Evolutionary conservation across 1,140 invertebrate genomes (phyloP), one percentile per base, ranked within the genome.

Genomic region (Drosophila sucinea): DNA sequence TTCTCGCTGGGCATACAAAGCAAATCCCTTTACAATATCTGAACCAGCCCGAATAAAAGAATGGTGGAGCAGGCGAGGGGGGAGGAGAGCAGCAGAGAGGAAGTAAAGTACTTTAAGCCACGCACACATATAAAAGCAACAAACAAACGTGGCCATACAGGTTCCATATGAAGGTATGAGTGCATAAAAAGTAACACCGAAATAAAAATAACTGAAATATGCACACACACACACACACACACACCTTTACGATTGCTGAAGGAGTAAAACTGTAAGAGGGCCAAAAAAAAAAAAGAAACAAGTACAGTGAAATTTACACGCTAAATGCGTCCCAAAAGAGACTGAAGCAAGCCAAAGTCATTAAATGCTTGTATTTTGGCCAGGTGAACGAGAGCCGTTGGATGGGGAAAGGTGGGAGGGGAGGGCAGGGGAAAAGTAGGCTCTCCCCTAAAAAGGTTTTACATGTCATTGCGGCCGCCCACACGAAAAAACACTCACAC

Each of bases 201-300:
- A 75, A 86, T 85, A 86, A 86, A 85, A 86, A 86, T 82, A 87
- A 81, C 79, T 79, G 79, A 86, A 82, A 87, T 87, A 86, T 82
- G 82, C 83, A 72, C 82, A 73, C 60, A 76, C 23, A 51, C 30
- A 55, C 54, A 67, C 57, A 57, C 33, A 64, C 74, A 47, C 44
- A 81, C 70, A 69, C 83, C 71, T 82, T 87, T 73, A 86, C 83
- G 83, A 82, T 64, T 82, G 66, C 75, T 54, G 82, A 86, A 87
- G 79, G 82, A 86, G 82, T 86, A 86, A 82, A 85, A 86, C 75
- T 75, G 66, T 35, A 79, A 77, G 80, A 81, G 64, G 64, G 64
- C 73, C 57, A 51, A 11, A 25, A 30, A 71, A 71, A 44, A 66
- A 68, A 70, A 70, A 76, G 79, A 51, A 51, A 51, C 44, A 51